Conservation (phyloP, 1,140 invertebrate species). For the Leguminivora glycinivorella region DNA sequence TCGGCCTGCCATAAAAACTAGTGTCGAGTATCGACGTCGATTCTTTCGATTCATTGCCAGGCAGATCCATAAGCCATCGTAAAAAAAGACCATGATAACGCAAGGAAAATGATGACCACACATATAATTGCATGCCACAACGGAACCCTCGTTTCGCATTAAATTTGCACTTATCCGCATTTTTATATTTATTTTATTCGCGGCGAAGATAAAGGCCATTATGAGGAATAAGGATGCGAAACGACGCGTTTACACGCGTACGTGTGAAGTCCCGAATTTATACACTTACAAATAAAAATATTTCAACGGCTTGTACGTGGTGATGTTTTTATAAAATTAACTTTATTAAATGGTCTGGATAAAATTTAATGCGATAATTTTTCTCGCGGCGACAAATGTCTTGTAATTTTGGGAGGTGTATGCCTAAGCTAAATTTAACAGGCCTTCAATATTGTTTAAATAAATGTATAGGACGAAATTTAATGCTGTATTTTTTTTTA, state of each 20-base stretch:
- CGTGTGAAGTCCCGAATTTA: slow-evolving; percentile 18
- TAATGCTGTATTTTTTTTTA: neutral
- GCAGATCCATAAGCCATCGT: too few species aligned
- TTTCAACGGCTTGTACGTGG: neutral
- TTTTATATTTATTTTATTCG: slow-evolving; percentile 12
- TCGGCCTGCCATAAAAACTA: too few species aligned
- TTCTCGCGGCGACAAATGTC: neutral
- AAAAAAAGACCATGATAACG: too few species aligned
- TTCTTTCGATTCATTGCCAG: too few species aligned
- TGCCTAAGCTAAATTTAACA: neutral
- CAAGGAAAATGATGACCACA: too few species aligned
- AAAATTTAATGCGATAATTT: slow-evolving; percentile 5
- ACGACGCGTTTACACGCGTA: slow-evolving; percentile 19
- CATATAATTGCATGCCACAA: neutral
- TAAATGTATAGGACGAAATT: neutral
- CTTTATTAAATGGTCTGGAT: slow-evolving; percentile 2
- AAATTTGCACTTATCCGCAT: neutral
- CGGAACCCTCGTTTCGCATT: neutral
- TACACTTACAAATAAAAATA: slow-evolving; percentile 3
- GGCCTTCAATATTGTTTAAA: neutral
- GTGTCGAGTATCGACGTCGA: too few species aligned
- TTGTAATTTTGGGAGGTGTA: neutral
- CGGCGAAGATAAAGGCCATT: slow-evolving; percentile 11
- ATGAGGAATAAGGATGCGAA: slow-evolving; percentile 1
- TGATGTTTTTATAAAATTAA: slow-evolving; percentile 10